Evolutionary conservation across 2,888 invertebrate species (phyloP).

Genomic region (Fabriciana adippe): DNA sequence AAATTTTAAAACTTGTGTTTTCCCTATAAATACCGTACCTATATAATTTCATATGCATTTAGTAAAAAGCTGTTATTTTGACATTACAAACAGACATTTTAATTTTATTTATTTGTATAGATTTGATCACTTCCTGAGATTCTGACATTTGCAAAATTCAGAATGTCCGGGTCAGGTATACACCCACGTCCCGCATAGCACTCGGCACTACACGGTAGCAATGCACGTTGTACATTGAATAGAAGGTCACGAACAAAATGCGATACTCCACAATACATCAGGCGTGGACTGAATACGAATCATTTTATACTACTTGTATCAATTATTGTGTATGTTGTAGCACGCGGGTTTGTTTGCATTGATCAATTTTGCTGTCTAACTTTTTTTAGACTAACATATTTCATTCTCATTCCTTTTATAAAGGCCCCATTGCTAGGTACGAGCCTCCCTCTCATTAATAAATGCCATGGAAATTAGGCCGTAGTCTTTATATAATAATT

Average conservation of each 20-base stretch:
- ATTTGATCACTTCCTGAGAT: slow-evolving; percentile 11
- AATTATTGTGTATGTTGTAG: slow-evolving; percentile 8
- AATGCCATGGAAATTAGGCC: too few relatives aligned
- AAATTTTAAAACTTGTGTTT: neutral
- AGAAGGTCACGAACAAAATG: slow-evolving; percentile 74
- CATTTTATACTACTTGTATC: slow-evolving; percentile 14
- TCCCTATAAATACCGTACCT: too few relatives aligned
- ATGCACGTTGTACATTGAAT: slow-evolving; percentile 46
- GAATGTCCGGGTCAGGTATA: slow-evolving; percentile 14
- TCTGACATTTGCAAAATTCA: slow-evolving; percentile 17
- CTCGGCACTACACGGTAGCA: slow-evolving; percentile 24
- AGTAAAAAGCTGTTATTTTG: too few relatives aligned
- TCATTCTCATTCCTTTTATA: too few relatives aligned
- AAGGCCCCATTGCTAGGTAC: too few relatives aligned
- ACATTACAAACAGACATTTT: too few relatives aligned
- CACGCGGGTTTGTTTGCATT: neutral
- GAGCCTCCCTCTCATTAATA: too few relatives aligned
- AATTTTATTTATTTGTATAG: neutral
- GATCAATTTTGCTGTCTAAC: too few relatives aligned
- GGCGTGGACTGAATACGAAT: slow-evolving; percentile 58
- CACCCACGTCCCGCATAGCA: slow-evolving; percentile 6
- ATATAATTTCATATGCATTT: too few relatives aligned
- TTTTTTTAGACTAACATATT: too few relatives aligned
- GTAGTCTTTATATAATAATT: too few relatives aligned
- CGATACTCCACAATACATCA: slow-evolving; percentile 60